Evolutionary conservation across 2,888 invertebrate genomes (phyloP).

Genomic region (Notodonta dromedarius): DNA sequence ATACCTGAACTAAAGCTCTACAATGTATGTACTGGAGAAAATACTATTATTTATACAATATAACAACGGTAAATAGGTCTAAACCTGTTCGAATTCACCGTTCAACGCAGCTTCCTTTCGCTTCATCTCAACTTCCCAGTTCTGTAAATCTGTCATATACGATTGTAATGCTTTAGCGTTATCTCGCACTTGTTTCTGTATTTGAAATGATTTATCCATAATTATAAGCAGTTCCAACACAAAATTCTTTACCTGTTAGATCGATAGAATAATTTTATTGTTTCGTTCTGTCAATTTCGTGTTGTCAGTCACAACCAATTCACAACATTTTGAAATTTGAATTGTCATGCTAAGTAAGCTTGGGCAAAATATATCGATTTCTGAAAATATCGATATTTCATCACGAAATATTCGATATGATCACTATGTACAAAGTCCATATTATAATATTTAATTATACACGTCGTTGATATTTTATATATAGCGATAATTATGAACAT

Average conservation of each 20-base stretch:
- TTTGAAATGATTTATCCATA: slow-evolving; percentile 85
- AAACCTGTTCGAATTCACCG: slow-evolving; percentile 79
- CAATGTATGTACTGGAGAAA: slow-evolving; percentile 8
- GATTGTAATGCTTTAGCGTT: slow-evolving; percentile 88
- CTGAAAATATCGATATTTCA: too few species aligned
- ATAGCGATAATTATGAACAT: too few species aligned
- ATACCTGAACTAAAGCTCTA: not conserved
- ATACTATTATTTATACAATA: slow-evolving; percentile 25
- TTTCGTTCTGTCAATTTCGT: slow-evolving; percentile 32
- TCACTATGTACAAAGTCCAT: too few species aligned
- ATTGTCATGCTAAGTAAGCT: slow-evolving; percentile 38
- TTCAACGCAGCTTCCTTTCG: slow-evolving; percentile 86
- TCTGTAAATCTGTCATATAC: slow-evolving; percentile 88
- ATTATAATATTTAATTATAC: too few species aligned
- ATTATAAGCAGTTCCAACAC: slow-evolving; percentile 42
- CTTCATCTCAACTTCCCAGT: slow-evolving; percentile 90
- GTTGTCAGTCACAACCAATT: too few species aligned
- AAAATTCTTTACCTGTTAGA: slow-evolving; percentile 58
- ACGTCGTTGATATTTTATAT: too few species aligned
- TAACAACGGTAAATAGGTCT: slow-evolving; percentile 51
- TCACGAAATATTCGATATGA: too few species aligned
- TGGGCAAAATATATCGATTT: too few species aligned
- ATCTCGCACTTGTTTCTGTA: slow-evolving; percentile 89
- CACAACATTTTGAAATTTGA: slow-evolving; percentile 39
- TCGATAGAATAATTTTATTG: slow-evolving; percentile 55